Evolutionary conservation across 1,140 invertebrate species (phyloP).

Genomic region (Coenobita brevimanus): DNA sequence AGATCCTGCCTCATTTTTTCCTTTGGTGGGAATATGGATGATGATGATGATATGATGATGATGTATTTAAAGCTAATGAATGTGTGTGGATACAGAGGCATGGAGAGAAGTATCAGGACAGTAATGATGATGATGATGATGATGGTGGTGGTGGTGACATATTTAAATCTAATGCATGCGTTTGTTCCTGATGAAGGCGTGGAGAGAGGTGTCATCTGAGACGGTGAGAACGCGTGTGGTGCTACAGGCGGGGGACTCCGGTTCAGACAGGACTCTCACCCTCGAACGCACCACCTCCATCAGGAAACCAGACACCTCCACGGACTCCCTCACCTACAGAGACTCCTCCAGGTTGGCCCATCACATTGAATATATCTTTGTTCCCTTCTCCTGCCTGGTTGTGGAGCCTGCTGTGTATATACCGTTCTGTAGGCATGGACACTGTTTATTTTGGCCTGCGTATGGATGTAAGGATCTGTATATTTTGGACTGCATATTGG

Average conservation of each 20-base stretch:
- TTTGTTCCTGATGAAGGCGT: conserved; percentile 33
- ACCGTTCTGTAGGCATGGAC: not conserved
- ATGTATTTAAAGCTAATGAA: too few relatives aligned
- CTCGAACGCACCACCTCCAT: conserved; percentile 45
- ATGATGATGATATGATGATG: too few relatives aligned
- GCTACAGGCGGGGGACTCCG: conserved; percentile 43
- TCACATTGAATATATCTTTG: not conserved
- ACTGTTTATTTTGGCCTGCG: not conserved
- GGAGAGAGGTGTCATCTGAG: conserved; percentile 49
- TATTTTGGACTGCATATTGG: not conserved
- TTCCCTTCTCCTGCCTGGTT: too few relatives aligned
- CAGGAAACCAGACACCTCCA: conserved; percentile 33
- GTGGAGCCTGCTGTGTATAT: too few relatives aligned
- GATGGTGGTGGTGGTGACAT: too few relatives aligned
- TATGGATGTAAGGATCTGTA: not conserved
- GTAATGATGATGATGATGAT: too few relatives aligned
- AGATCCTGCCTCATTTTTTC: too few relatives aligned
- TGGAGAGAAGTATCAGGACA: too few relatives aligned
- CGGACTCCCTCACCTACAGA: conserved; percentile 23
- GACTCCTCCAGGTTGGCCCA: conserved; percentile 41
- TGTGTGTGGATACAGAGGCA: too few relatives aligned
- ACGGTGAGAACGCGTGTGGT: conserved; percentile 43
- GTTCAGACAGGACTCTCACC: conserved; percentile 39
- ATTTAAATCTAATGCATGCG: too few relatives aligned
- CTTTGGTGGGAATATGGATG: too few relatives aligned